Conservation (phyloP, 2,888 invertebrate genomes). For the Aricia artaxerxes region DNA sequence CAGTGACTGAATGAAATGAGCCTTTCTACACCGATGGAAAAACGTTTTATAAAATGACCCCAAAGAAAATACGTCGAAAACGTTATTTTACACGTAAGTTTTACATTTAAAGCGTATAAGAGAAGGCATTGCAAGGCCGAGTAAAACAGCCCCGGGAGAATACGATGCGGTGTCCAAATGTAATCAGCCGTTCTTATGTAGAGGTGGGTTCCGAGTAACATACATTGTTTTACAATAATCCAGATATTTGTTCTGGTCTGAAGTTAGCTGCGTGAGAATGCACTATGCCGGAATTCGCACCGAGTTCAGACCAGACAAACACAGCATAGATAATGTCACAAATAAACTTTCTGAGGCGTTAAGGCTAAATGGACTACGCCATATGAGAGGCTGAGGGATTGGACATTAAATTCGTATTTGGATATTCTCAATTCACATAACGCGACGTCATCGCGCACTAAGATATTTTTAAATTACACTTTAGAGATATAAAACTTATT, state of each 20-base stretch:
- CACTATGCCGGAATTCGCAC: neutral
- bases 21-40: neutral
- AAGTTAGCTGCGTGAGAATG: neutral
- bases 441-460: neutral
- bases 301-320: neutral
- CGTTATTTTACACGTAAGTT: neutral
- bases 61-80: constrained; percentile 6
- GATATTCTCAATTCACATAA: constrained; percentile 25
- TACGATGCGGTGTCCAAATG: constrained; percentile 15
- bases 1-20: constrained; percentile 18
- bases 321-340: neutral
- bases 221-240: constrained; percentile 14
- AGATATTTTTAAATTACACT: constrained; percentile 10
- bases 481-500: neutral
- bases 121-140: constrained; percentile 13
- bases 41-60: neutral
- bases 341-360: neutral
- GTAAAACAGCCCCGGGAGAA: constrained; percentile 13
- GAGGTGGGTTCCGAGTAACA: constrained; percentile 25
- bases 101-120: constrained; percentile 22
- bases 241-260: constrained; percentile 1
- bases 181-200: constrained; percentile 1
- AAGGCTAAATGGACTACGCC: constrained; percentile 28
- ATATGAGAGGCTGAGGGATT: constrained; percentile 2
- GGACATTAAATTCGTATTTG: constrained; percentile 29